Base-by-base conservation (phyloP, 2,888 invertebrate genomes). In the Chirona hameri region DNA sequence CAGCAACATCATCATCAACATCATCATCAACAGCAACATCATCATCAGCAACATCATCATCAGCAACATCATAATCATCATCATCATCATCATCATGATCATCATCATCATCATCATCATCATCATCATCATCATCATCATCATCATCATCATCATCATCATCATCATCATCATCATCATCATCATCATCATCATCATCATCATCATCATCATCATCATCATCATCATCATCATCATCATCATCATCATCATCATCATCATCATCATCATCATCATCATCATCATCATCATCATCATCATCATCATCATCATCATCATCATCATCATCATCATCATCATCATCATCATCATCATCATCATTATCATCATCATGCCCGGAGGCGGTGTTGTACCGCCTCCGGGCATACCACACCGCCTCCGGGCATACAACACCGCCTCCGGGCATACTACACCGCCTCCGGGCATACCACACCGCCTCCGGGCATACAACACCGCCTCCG, bases 21-120 rank as follows among this genome's bases (percentile, higher is more conserved):
- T 65, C n/a, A 65, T 65, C n/a, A 65, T 65, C n/a, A 65, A 21
- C n/a, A 65, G 18, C n/a, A 65, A 21, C n/a, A n/a, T n/a, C n/a
- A n/a, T n/a, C n/a, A n/a, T n/a, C n/a, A n/a, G n/a, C n/a, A n/a
- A n/a, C n/a, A n/a, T n/a, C n/a, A n/a, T n/a, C n/a, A n/a, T n/a
- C n/a, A n/a, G n/a, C n/a, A n/a, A n/a, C n/a, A n/a, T n/a, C n/a
- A n/a, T n/a, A n/a, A n/a, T n/a, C n/a, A n/a, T n/a, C n/a, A n/a
- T n/a, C n/a, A n/a, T n/a, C n/a, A 65, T 65, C n/a, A 65, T 65
- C n/a, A 65, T 65, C n/a, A 65, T 65, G 18, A 65, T 65, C n/a
- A 65, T 65, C n/a, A 65, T 65, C n/a, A 65, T 65, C n/a, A 65
- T 65, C n/a, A 65, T 65, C n/a, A 65, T 65, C n/a, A 65, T 65